Evolutionary conservation across 2,113 vertebrate genomes (phyloP).

Genomic region (Glaucidium brasilianum): DNA sequence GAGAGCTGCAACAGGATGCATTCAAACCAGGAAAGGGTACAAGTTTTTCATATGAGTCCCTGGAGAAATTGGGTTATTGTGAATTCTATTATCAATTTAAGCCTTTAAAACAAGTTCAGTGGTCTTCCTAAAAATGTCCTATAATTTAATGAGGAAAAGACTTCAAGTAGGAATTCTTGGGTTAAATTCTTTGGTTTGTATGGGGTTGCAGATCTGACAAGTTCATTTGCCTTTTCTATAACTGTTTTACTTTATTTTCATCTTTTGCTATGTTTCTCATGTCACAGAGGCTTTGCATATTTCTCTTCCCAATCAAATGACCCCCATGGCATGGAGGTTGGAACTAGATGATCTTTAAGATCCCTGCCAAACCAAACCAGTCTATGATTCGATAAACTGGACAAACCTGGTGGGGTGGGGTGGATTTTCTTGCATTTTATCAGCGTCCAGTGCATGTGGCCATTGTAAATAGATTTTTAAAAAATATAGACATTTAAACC

Average conservation of each 20-base stretch:
- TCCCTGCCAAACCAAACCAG: no score
- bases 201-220: conserved; percentile 30
- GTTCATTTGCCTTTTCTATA: not conserved
- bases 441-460: not conserved
- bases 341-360: no score
- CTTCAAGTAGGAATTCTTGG: not conserved
- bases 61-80: not conserved
- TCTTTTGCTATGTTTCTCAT: not conserved
- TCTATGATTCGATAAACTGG: not conserved
- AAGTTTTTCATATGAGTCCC: not conserved
- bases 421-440: not conserved
- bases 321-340: no score
- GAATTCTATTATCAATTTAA: not conserved
- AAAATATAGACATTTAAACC: not conserved
- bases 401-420: not conserved
- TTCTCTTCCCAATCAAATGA: not conserved
- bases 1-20: conserved; percentile 44
- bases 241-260: not conserved
- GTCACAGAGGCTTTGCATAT: not conserved
- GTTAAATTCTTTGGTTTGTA: conserved; percentile 42
- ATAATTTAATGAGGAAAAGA: not conserved
- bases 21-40: conserved; percentile 28
- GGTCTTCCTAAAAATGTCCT: not conserved
- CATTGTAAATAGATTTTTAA: not conserved
- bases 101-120: not conserved